Conservation (phyloP, 2,888 invertebrate genomes). For the Eupsilia transversa region DNA sequence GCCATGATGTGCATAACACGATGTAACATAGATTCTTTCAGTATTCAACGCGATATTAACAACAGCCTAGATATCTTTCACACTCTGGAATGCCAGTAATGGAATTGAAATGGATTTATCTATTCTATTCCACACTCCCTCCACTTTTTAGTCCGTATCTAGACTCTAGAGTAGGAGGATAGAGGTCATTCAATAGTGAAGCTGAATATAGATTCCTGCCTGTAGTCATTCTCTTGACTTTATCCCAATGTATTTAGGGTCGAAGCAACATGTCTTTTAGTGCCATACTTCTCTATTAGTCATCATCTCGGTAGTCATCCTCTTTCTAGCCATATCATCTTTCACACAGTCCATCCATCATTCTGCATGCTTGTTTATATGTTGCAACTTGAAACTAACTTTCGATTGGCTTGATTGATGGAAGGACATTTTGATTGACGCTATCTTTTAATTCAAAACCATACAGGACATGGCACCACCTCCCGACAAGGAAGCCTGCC, state of each 20-base stretch:
- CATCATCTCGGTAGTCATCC: neutral
- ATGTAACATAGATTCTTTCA: neutral
- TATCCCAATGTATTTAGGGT: too few relatives aligned
- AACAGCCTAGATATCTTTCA: constrained; percentile 36
- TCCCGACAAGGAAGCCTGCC: constrained; percentile 22
- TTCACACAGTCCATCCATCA: too few relatives aligned
- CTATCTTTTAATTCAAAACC: constrained; percentile 29
- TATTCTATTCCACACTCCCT: neutral
- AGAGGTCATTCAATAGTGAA: neutral
- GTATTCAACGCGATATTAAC: constrained; percentile 28
- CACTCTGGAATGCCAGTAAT: constrained; percentile 28
- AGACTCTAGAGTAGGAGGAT: neutral
- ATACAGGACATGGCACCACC: constrained; percentile 3
- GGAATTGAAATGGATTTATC: constrained; percentile 45
- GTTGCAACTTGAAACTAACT: neutral
- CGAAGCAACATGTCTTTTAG: too few relatives aligned
- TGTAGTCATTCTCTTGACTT: too few relatives aligned
- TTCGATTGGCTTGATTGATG: constrained; percentile 18
- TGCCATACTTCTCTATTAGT: neutral
- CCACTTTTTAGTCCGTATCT: neutral
- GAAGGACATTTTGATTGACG: constrained; percentile 27
- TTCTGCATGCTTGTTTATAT: neutral
- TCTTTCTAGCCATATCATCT: neutral
- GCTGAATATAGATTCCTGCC: neutral
- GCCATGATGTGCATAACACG: neutral